These are phyloP conservation scores for Gobio occitaniae DNA, from an alignment of 2,797 vertebrate species.

Conservation along the genomic window DNA sequence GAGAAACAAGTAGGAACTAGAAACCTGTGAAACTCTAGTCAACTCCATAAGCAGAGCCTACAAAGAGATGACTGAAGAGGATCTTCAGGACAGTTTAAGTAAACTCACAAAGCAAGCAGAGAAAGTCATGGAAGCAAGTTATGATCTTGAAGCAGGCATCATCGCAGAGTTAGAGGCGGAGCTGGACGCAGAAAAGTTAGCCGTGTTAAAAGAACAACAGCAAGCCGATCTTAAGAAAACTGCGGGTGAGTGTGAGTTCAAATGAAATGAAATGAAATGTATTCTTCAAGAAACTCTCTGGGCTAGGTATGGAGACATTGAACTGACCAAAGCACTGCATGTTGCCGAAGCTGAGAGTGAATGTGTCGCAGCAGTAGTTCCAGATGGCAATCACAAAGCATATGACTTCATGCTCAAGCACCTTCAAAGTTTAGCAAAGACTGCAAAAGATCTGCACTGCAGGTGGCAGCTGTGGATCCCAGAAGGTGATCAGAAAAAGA, in stretches of 20 bases:
- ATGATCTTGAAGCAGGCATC: slow-evolving; percentile 9
- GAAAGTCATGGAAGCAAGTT: slow-evolving; percentile 48
- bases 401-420: slow-evolving; percentile 52
- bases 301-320: slow-evolving; percentile 10
- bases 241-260: background rate
- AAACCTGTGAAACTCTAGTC: background rate
- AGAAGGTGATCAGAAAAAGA: background rate
- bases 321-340: slow-evolving; percentile 37
- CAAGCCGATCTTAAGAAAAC: background rate
- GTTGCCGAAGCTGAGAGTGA: slow-evolving; percentile 29
- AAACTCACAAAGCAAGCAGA: slow-evolving; percentile 42
- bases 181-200: background rate
- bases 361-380: background rate
- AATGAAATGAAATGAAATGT: background rate
- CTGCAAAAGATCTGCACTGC: slow-evolving; percentile 30
- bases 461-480: slow-evolving; percentile 37
- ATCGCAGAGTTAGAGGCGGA: slow-evolving; percentile 21
- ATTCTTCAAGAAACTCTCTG: slow-evolving; percentile 29
- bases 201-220: slow-evolving; percentile 32
- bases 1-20: no score
- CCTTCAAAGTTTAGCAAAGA: slow-evolving; percentile 21
- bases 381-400: background rate
- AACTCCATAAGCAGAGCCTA: background rate
- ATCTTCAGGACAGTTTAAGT: slow-evolving; percentile 34
- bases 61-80: background rate